phyloP scores from a whole-genome alignment of 1,140 invertebrate species.

The Brachionus asplanchnoidis region DNA sequence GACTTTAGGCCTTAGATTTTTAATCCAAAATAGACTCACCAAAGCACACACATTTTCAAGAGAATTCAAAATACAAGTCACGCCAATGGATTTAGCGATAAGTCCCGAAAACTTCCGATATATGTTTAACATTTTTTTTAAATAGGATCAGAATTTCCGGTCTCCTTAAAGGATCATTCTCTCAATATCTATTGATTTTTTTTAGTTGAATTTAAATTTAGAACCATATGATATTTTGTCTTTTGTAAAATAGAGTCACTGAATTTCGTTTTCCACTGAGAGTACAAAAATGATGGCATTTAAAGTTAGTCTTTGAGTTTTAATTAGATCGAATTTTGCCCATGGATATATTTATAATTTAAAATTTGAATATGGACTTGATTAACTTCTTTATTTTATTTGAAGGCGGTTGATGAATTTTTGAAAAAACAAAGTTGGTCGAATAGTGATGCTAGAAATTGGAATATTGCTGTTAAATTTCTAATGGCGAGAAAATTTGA shows the following conservation, averaged over 20 bases:
- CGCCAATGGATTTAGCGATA: background rate
- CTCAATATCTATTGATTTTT: background rate
- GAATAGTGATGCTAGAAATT: slow-evolving; percentile 46
- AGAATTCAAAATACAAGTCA: background rate
- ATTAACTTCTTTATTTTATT: background rate
- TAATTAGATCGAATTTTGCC: background rate
- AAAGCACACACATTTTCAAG: background rate
- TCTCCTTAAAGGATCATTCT: background rate
- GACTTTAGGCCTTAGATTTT: background rate
- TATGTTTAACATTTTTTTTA: background rate
- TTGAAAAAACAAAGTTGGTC: background rate
- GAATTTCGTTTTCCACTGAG: background rate
- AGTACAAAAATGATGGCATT: slow-evolving; percentile 38
- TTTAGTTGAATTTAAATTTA: background rate
- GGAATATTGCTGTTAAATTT: slow-evolving; percentile 85
- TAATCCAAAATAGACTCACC: background rate
- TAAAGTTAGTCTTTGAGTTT: slow-evolving; percentile 23
- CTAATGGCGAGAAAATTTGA: slow-evolving; percentile 90
- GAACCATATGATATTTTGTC: slow-evolving; percentile 18
- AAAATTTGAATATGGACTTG: background rate
- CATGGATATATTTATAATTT: background rate
- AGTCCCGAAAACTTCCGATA: background rate
- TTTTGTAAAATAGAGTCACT: background rate
- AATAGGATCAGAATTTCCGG: background rate
- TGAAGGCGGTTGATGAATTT: slow-evolving; percentile 21